phyloP scores from a whole-genome alignment of 2,113 vertebrate genomes.

The Tretioscincus oriximinensis region DNA sequence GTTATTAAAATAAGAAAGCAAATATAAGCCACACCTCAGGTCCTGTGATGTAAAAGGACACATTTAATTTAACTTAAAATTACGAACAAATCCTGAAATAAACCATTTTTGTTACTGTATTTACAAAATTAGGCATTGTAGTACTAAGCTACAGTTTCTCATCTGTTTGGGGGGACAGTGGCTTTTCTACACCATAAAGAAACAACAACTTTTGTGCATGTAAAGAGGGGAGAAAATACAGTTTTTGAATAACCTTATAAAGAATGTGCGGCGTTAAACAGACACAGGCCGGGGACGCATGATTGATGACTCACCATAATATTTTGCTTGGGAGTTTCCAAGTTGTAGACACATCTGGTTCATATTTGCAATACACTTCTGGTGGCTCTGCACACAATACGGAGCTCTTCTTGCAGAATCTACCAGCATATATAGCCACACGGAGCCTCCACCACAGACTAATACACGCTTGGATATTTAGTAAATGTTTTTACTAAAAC shows the following conservation, averaged over 20 bases:
- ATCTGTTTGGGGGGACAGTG: neutral
- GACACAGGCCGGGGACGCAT: neutral
- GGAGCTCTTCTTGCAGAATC: neutral
- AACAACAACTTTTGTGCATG: too few species aligned
- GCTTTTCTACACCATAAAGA: neutral
- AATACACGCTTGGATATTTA: neutral
- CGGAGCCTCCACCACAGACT: neutral
- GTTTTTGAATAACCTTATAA: neutral
- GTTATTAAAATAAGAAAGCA: neutral
- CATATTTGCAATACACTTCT: neutral
- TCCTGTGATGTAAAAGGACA: neutral
- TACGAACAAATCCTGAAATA: neutral
- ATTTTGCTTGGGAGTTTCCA: neutral
- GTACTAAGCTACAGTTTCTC: neutral
- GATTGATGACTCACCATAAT: neutral
- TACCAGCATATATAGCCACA: too few species aligned
- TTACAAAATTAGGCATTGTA: constrained; percentile 21
- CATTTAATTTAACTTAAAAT: constrained; percentile 24
- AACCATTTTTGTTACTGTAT: neutral
- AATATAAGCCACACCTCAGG: neutral
- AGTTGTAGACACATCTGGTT: neutral
- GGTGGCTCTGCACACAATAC: neutral
- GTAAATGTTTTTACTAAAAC: neutral
- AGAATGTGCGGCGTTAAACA: neutral
- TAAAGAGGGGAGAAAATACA: neutral